Base-by-base conservation (phyloP, 2,797 vertebrate species). In the Botia almorhae region DNA sequence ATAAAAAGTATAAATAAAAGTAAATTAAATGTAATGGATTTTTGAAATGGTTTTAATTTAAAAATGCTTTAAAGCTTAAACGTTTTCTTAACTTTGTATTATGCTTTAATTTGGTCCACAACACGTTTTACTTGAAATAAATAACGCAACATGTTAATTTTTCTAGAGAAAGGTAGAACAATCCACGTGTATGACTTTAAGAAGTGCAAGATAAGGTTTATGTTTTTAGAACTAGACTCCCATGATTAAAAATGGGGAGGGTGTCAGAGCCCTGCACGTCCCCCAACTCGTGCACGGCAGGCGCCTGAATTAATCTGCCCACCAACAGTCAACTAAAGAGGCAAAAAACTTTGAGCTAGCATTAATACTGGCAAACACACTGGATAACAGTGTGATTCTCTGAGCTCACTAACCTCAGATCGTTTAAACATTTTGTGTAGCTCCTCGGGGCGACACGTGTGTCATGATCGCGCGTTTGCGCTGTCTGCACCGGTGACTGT, bases 211-310 rank as follows among this genome's bases (percentile, higher is more conserved):
- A 63, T 72, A 29, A 50, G 80, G 53, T 5, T 82, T 82, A 89
- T 86, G 88, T 88, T 90, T 92, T 90, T 88, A 86, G 89, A 86
- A 70, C 73, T 67, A 12, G 23, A 74, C 82, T 84, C 83, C 87
- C 84, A 86, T 84, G 83, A 83, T 87, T 90, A 91, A 87, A 93
- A 93, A 93, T 93, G 93, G 90, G 83, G 84, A 70, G 85, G 76
- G 84, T 87, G 88, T 91, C 89, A 86, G 86, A 89, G 85, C 84
- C 74, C 43, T 75, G 80, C 60, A 68, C 80, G 65, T 61, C 58
- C 39, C 71, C 74, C 23, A 17, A 23, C 63, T 29, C 61, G 13
- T 3, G 16, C 3, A 51, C 2, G 16, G 67, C 17, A 48, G 11
- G 17, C 61, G 10, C 7, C 48, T 16, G 17, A 56, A 16, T 53